Conservation (phyloP, 2,888 invertebrate genomes). For the Dugesia japonica region DNA sequence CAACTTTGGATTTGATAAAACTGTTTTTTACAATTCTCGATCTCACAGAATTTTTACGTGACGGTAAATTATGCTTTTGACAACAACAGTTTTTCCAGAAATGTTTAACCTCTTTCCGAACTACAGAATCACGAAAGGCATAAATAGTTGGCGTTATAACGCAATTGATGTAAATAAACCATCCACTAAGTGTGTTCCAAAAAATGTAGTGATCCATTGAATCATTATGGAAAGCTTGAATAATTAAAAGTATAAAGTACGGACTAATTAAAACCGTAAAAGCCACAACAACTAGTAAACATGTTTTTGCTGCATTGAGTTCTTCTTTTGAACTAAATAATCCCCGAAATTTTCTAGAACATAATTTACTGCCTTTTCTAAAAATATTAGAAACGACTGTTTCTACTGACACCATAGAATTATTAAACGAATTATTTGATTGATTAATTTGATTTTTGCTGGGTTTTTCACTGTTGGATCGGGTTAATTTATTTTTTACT, state of each 20-base stretch:
- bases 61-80: background rate
- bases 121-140: background rate
- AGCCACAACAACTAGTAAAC: background rate
- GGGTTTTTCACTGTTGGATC: background rate
- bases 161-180: background rate
- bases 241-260: background rate
- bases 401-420: background rate
- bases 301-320: background rate
- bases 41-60: background rate
- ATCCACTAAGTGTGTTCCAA: background rate
- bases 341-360: background rate
- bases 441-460: background rate
- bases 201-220: background rate
- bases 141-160: background rate
- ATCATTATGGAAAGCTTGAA: background rate
- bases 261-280: background rate
- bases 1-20: conserved; percentile 8
- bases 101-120: conserved; percentile 9
- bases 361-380: conserved; percentile 8
- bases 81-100: background rate
- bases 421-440: background rate
- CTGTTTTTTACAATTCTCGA: background rate
- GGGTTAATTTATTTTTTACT: background rate
- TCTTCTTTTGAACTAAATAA: background rate
- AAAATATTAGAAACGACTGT: background rate